Evolutionary conservation across 2,888 invertebrate genomes (phyloP).

Genomic region (Conistra vaccinii): DNA sequence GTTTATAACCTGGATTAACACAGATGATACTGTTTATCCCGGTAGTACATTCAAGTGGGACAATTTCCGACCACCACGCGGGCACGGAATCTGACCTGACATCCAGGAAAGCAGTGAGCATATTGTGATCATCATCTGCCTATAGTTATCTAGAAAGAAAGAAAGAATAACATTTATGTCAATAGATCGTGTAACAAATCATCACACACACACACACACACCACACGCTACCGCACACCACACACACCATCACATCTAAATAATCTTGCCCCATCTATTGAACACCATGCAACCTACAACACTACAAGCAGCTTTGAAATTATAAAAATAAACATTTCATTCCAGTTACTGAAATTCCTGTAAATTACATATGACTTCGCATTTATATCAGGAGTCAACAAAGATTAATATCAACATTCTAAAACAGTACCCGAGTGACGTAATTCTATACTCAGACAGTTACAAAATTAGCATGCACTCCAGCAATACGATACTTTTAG

Average conservation of each 20-base stretch:
- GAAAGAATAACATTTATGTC: too few relatives aligned
- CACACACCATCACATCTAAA: not conserved
- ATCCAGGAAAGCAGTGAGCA: not conserved
- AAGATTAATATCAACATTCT: not conserved
- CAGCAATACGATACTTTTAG: slow-evolving; percentile 23
- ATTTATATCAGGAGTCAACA: not conserved
- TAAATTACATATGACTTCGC: not conserved
- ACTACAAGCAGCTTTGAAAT: not conserved
- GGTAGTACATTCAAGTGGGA: too few relatives aligned
- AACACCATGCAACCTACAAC: too few relatives aligned
- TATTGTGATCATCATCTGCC: too few relatives aligned
- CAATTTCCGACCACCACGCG: too few relatives aligned
- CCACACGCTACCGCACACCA: too few relatives aligned
- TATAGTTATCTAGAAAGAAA: too few relatives aligned
- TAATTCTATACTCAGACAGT: not conserved
- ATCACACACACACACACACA: too few relatives aligned
- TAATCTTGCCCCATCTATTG: not conserved
- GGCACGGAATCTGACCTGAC: too few relatives aligned
- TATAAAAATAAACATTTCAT: not conserved
- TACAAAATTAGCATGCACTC: slow-evolving; percentile 26
- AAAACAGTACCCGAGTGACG: not conserved
- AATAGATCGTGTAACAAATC: too few relatives aligned
- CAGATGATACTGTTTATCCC: too few relatives aligned
- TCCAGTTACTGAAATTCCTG: not conserved
- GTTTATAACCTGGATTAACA: too few relatives aligned